Base-by-base conservation (phyloP, 2,888 invertebrate species). In the Metopia argyrocephala region DNA sequence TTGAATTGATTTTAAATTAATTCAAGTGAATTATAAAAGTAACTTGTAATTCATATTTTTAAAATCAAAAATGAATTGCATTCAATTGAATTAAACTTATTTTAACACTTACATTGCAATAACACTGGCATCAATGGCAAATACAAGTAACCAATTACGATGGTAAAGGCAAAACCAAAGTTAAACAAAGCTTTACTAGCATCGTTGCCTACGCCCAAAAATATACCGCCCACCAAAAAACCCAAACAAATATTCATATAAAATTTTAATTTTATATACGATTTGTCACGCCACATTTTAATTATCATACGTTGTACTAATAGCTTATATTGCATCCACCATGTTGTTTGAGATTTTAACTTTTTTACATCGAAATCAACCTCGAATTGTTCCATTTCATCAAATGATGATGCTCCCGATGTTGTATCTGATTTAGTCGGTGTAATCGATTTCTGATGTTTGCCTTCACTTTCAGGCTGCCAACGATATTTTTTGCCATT, bases 101-200 rank as follows among this genome's bases (percentile, higher is more conserved):
- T 45, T 12, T 1, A 2, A 6, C 5, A 92, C 95, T 94, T 91
- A 96, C 96, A 96, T 85, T 95, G 93, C 83, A 96, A 90, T 64
- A 96, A 90, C 54, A 95, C 93, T 2, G 96, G 96, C 92, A 96
- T 93, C 94, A 96, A 94, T 0, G 96, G 95, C 66, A 96, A 92
- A 87, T 96, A 96, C 86, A 96, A 92, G 90, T 96, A 95, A 28
- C 94, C 94, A 80, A 96, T 96, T 20, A 94, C 92, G 79, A 95
- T 94, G 1, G 95, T 94, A 86, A 95, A 96, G 85, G 95, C 95
- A 88, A 95, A 96, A 9, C 96, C 96, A 86, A 96, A 96, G 90
- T 96, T 96, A 88, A 95, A 96, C 27, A 96, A 91, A 0, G 95
- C 95, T 88, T 95, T 96, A 0, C 96, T 94, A 0, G 94, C 96